Conservation (phyloP, 2,113 vertebrate genomes). For the Isurus oxyrinchus region DNA sequence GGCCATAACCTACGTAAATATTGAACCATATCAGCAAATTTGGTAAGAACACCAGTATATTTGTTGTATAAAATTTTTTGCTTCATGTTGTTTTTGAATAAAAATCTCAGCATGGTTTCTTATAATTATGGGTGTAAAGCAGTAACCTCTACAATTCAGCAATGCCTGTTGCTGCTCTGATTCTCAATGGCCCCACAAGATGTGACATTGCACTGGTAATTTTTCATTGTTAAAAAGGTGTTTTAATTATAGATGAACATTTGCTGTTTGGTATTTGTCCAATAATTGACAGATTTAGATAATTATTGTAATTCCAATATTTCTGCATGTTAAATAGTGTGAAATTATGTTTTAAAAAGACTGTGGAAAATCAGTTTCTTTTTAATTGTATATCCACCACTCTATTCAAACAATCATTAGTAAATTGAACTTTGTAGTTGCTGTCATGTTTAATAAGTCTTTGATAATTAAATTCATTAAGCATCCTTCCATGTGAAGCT, state of each 20-base stretch:
- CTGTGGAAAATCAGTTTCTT: not conserved
- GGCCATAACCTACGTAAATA: not conserved
- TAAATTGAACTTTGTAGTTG: not conserved
- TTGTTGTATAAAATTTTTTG: not conserved
- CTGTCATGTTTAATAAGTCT: not conserved
- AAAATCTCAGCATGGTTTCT: not conserved
- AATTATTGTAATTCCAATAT: not conserved
- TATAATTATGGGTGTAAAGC: not conserved
- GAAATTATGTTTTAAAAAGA: not conserved
- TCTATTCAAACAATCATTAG: not conserved
- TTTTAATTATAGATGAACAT: not conserved
- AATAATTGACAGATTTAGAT: not conserved
- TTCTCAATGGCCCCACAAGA: not conserved
- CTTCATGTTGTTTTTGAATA: not conserved
- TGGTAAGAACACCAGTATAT: not conserved
- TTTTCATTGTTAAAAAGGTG: not conserved
- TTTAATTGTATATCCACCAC: not conserved
- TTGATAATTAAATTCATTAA: not conserved
- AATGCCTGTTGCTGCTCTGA: not conserved
- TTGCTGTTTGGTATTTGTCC: not conserved
- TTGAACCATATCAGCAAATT: not conserved
- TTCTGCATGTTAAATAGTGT: not conserved
- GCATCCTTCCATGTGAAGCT: not conserved
- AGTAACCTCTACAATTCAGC: not conserved
- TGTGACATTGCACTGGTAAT: not conserved